Evolutionary conservation across 1,140 invertebrate species (phyloP), one percentile per base, ranked within the genome.

Genomic region (Oryzaephilus surinamensis): DNA sequence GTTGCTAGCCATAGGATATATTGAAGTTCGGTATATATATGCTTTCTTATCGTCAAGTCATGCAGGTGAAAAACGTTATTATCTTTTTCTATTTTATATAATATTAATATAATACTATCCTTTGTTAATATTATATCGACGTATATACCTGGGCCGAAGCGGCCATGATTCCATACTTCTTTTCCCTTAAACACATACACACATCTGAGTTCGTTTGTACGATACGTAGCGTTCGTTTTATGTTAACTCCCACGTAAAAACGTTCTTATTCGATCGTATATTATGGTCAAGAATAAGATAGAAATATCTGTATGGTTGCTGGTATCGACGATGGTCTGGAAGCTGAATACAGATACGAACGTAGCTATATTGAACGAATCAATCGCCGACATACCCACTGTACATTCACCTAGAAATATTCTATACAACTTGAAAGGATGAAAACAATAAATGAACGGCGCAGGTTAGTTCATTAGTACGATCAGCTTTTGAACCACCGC

Each of bases 401-500:
- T 26, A 30, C 27, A n/a, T n/a, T 24, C 8, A 24, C 4, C 8
- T 24, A 21, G 6, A 24, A 24, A 24, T 11, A 24, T 24, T 24
- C 11, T 24, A 8, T 24, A n/a, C 23, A 11, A n/a, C 23, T 24
- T 10, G 23, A 24, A n/a, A n/a, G n/a, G n/a, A n/a, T n/a, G n/a
- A n/a, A n/a, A n/a, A n/a, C n/a, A n/a, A n/a, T n/a, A n/a, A n/a
- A n/a, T n/a, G n/a, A n/a, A n/a, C n/a, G n/a, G n/a, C 23, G 32
- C 36, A 51, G 36, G 45, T 40, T 38, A 37, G 42, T 32, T 46
- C 37, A 27, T 11, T n/a, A 13, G 36, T 43, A 48, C 49, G 51
- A 56, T 56, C 50, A 39, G 51, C 50, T 54, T n/a, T 52, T 50
- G 46, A 55, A 41, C 42, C 38, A 47, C 50, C 48, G 52, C 54